Base-by-base conservation (phyloP, 2,888 invertebrate species). In the Cheilosia soror region DNA sequence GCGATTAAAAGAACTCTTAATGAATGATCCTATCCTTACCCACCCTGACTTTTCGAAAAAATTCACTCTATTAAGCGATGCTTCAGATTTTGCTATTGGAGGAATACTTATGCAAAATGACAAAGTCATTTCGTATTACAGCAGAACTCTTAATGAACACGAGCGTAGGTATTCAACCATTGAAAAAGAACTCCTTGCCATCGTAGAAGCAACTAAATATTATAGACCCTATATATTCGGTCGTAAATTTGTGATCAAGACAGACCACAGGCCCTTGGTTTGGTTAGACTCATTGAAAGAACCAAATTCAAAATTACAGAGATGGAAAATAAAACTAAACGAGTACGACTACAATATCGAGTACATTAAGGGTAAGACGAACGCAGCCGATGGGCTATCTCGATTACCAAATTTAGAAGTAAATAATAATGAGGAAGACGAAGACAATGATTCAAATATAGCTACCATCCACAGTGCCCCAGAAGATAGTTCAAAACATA, bases 281-380 rank as follows among this genome's bases (percentile, higher is more conserved):
- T 92, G 91, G 90, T 69, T 92, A 0, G 89, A 90, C 88, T 89
- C 87, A 0, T 47, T 91, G 0, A 91, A 92, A 85, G 91, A 92
- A 15, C 91, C 90, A 0, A 90, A 89, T 42, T 90, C 90, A 0
- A 89, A 91, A 73, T 79, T 91, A n/a, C 89, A 89, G 11, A 58
- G 91, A 4, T 92, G 91, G 91, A 81, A 60, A 89, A 7, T 85
- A 89, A 57, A 89, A 80, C 81, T 90, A 88, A 87, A 88, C 53
- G 90, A 90, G 66, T 91, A 82, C 49, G 88, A 89, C 27, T 90
- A 88, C 37, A 84, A 88, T 25, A 87, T 90, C 2, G 69, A 75
- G 4, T 89, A 89, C 51, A 88, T 88, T 58, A 78, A 87, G 29
- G 88, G 88, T 5, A 87, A 83, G 40, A 31, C 31, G 27, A 88